These are phyloP conservation scores for Wiebesia pumilae DNA, from an alignment of 1,140 invertebrate genomes.

Conservation along the genomic window DNA sequence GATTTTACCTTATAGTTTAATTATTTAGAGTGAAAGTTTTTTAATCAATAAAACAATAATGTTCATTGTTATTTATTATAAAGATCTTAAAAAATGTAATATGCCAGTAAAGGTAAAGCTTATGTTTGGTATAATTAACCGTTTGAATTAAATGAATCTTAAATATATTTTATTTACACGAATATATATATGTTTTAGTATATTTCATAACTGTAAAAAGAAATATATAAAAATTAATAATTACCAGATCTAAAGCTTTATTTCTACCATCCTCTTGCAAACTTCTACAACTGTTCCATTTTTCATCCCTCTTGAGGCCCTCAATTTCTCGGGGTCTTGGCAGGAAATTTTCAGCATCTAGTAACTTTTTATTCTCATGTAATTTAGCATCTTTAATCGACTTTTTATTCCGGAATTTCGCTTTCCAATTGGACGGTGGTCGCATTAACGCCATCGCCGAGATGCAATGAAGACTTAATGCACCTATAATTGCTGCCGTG, in stretches of 20 bases:
- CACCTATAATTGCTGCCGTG: constrained; percentile 68
- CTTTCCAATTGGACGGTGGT: constrained; percentile 55
- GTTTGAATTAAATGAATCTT: too few relatives aligned
- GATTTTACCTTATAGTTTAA: too few relatives aligned
- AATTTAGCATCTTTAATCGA: not conserved
- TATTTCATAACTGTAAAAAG: not conserved
- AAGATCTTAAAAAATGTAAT: too few relatives aligned
- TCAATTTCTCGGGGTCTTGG: constrained; percentile 27
- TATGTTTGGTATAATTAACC: too few relatives aligned
- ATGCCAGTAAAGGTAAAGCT: too few relatives aligned
- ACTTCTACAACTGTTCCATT: constrained; percentile 68
- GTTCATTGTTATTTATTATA: too few relatives aligned
- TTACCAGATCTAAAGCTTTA: constrained; percentile 30
- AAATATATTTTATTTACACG: too few relatives aligned
- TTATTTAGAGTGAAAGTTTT: too few relatives aligned
- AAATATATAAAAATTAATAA: not conserved
- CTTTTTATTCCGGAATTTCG: constrained; percentile 52
- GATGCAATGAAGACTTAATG: constrained; percentile 68
- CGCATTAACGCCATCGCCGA: constrained; percentile 71
- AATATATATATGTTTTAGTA: too few relatives aligned
- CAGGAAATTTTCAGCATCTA: not conserved
- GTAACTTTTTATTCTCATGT: constrained; percentile 20
- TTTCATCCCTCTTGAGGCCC: constrained; percentile 39
- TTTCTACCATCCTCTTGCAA: constrained; percentile 63
- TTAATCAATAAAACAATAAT: too few relatives aligned